These are phyloP conservation scores for Silurus aristotelis DNA, from an alignment of 2,797 vertebrate species.

Conservation along the genomic window DNA sequence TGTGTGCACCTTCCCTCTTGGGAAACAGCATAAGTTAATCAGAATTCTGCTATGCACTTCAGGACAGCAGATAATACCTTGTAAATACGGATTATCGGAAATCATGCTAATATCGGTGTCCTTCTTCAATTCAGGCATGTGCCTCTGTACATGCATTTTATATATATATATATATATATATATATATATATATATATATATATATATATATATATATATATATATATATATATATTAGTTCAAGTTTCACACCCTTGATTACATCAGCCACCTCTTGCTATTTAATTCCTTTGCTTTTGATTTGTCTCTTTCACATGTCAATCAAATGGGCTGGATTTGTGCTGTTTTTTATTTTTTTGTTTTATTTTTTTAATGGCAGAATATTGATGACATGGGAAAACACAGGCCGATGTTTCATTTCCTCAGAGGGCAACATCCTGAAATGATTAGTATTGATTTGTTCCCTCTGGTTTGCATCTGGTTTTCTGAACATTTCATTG, in stretches of 20 bases:
- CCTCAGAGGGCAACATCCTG: conserved; percentile 66
- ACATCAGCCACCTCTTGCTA: conserved; percentile 31
- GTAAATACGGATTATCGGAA: conserved; percentile 48
- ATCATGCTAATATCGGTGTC: conserved; percentile 48
- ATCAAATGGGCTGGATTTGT: conserved; percentile 38
- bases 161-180: no score
- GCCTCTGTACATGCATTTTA: conserved; percentile 33
- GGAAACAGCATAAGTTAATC: conserved; percentile 43
- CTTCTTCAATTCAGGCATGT: conserved; percentile 43
- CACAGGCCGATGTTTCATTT: conserved; percentile 71
- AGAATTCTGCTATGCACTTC: conserved; percentile 42
- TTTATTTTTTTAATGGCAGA: conserved; percentile 33
- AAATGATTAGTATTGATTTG: conserved; percentile 79
- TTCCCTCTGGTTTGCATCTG: conserved; percentile 65
- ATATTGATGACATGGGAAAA: conserved; percentile 57
- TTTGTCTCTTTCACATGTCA: conserved; percentile 37
- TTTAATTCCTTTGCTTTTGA: conserved; percentile 32
- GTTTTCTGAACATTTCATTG: conserved; percentile 68
- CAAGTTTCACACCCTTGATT: conserved; percentile 19
- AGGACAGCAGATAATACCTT: conserved; percentile 40
- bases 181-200: no score
- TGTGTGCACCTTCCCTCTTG: conserved; percentile 3
- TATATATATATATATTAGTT: neutral
- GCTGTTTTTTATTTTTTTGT: conserved; percentile 43
- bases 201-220: no score